A percentile compares a stretch with the other conserved stretches of the same genome.
phyloP scores from a whole-genome alignment of 2,797 vertebrate genomes.

The Ceyx erithaca region DNA sequence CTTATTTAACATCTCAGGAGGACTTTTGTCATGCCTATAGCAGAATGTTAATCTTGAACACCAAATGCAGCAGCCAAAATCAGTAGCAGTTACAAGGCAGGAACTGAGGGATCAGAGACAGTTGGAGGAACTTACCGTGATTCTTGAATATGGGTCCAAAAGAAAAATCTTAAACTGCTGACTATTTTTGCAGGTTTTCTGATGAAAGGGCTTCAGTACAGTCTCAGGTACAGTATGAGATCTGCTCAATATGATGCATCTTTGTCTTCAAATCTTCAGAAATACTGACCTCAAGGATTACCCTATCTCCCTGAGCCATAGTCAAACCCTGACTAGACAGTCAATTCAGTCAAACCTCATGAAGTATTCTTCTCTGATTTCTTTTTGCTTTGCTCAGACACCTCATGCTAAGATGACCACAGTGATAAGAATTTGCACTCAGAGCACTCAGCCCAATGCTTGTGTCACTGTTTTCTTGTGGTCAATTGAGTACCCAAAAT shows the following conservation, averaged over 20 bases:
- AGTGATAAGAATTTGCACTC: neutral
- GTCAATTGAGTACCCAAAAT: neutral
- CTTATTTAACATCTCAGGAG: neutral
- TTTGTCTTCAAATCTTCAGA: neutral
- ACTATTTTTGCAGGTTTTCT: neutral
- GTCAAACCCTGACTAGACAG: neutral
- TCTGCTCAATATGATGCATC: neutral
- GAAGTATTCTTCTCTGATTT: neutral
- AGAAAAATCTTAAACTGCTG: neutral
- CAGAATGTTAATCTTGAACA: neutral
- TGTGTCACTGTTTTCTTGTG: neutral
- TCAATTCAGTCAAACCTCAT: neutral
- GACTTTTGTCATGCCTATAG: neutral
- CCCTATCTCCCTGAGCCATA: neutral
- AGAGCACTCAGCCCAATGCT: neutral
- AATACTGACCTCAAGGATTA: neutral
- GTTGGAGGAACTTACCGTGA: neutral
- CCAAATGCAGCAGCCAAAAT: neutral
- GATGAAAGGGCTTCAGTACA: neutral
- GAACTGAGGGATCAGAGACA: neutral
- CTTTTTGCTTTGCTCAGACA: neutral
- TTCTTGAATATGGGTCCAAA: neutral
- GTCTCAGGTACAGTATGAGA: neutral
- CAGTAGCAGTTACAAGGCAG: neutral
- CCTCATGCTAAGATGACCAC: neutral